Base-by-base conservation (phyloP, 2,888 invertebrate genomes). In the Rugalucina vietnamica region DNA sequence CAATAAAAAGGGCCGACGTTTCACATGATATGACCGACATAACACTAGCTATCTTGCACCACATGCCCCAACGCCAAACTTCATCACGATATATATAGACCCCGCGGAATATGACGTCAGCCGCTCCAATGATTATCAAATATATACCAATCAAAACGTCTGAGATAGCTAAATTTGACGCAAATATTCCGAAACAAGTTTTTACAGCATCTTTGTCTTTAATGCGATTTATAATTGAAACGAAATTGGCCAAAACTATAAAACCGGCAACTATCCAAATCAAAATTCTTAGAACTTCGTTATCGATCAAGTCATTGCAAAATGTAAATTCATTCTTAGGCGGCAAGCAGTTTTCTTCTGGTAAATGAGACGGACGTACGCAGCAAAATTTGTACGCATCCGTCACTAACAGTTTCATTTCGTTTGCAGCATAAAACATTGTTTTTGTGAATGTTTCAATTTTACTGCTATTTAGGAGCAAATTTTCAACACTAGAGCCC, bases 1-100 rank as follows among this genome's bases (percentile, higher is more conserved):
- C 95, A n/a, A 96, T 94, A 69, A 96, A 95, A 83, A 96, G 92
- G 0, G 96, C 96, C 0, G 96, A 96, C 4, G 96, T 96, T 93
- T 96, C 96, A 82, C 96, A 96, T 81, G 96, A 96, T 29, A 89
- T 12, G 0, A 89, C 88, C 0, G 90, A 78, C 21, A 91, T 32
- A 32, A 85, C 81, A 4, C 91, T 90, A 0, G 90, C 85, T 14
- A 90, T n/a, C 32, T 84, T 75, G 60, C 91, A 91, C 49, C 60
- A 60, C 1, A 39, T 18, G 36, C 91, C 86, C 24, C 74, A 69
- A 50, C 87, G 81, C 91, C 91, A 91, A 0, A 72, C 1, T 1
- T 74, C 43, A 32, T 90, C 90, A 54, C 85, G 72, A 81, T 80
- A 86, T 10, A 89, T 81, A 75, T 91, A 91, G 4, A 34, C 75